phyloP scores from a whole-genome alignment of 30 jellyfish, hydroid and myxozoan species.

The Cassiopea andromeda region DNA sequence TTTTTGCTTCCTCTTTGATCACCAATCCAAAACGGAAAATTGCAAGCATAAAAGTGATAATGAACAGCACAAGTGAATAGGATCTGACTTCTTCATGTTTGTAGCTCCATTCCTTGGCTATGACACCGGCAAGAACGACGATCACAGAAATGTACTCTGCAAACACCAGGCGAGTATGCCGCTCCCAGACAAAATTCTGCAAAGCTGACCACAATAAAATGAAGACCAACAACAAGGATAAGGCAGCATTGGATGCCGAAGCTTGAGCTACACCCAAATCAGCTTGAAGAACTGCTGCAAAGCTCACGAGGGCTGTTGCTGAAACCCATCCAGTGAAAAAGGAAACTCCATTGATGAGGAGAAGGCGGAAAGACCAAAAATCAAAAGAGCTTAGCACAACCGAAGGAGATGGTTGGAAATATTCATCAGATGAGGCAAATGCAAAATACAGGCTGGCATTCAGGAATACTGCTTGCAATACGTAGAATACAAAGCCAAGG shows the following conservation, averaged over 20 bases:
- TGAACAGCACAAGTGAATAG: conserved; percentile 35
- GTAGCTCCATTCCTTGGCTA: conserved; percentile 40
- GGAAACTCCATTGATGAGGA: conserved; percentile 35
- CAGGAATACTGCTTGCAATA: conserved; percentile 39
- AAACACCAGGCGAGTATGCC: conserved; percentile 43
- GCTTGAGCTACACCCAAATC: conserved; percentile 24
- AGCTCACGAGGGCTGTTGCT: conserved; percentile 26
- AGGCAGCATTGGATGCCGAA: conserved; percentile 34
- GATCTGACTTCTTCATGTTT: conserved; percentile 49
- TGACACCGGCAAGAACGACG: conserved; percentile 38
- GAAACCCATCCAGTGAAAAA: conserved; percentile 64
- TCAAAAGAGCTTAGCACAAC: conserved; percentile 7
- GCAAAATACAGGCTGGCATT: conserved; percentile 40
- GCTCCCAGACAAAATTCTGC: conserved; percentile 26
- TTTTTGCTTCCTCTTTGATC: conserved; percentile 20
- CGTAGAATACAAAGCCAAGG: conserved; percentile 54
- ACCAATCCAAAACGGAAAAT: conserved; percentile 45
- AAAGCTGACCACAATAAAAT: conserved; percentile 26
- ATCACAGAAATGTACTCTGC: conserved; percentile 33
- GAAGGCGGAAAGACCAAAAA: conserved; percentile 30
- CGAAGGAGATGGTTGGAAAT: conserved; percentile 1
- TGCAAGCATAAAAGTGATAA: conserved; percentile 27
- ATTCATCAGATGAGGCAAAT: conserved; percentile 8
- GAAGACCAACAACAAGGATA: conserved; percentile 29
- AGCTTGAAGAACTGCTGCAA: conserved; percentile 33